Evolutionary conservation across 2,113 vertebrate genomes (phyloP).

Genomic region (Tragelaphus strepsiceros): DNA sequence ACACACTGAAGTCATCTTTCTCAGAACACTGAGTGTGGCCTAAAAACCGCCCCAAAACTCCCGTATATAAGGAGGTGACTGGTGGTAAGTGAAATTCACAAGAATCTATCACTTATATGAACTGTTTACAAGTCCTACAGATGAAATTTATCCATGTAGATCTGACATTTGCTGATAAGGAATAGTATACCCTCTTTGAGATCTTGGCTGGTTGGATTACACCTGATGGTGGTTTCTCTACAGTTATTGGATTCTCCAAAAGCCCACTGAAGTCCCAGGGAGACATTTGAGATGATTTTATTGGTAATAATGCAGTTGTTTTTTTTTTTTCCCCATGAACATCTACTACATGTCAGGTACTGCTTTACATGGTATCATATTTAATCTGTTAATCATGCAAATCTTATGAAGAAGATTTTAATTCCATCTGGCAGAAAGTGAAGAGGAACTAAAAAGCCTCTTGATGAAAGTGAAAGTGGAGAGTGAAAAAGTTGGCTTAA

Average conservation of each 20-base stretch:
- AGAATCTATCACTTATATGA: neutral
- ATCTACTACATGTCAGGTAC: neutral
- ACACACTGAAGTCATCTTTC: neutral
- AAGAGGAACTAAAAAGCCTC: too few species aligned
- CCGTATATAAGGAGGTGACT: neutral
- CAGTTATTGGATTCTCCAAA: neutral
- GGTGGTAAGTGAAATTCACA: conserved; percentile 23
- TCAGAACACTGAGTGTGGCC: neutral
- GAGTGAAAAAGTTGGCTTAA: too few species aligned
- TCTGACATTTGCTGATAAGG: neutral
- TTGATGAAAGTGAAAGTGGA: too few species aligned
- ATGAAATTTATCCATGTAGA: neutral
- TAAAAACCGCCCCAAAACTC: neutral
- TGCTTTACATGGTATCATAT: neutral
- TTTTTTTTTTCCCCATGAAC: neutral
- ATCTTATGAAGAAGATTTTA: neutral
- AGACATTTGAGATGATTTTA: neutral
- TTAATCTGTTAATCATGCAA: neutral
- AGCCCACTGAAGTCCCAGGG: neutral
- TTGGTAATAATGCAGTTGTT: rapidly evolving
- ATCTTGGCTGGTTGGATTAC: neutral
- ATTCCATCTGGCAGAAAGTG: neutral
- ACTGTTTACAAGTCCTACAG: neutral
- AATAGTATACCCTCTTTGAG: neutral
- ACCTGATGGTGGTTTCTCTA: neutral